A percentile compares a stretch with the other conserved stretches of the same genome.
These are phyloP conservation scores for Addax nasomaculatus DNA, from an alignment of 2,113 vertebrate genomes.

Conservation along the genomic window DNA sequence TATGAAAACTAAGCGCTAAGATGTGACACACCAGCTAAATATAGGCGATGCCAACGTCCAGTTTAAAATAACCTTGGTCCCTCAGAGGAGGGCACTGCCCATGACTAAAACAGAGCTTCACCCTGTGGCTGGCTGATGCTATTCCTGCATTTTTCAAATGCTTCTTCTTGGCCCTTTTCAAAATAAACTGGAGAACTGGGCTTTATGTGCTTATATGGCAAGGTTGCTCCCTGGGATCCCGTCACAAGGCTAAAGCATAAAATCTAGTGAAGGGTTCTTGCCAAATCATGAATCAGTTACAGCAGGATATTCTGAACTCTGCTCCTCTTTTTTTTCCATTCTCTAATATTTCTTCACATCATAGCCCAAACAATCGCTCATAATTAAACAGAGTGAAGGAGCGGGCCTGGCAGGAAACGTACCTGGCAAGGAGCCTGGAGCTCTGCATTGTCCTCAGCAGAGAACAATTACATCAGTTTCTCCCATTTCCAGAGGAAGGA, in stretches of 20 bases:
- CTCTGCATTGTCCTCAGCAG: slow-evolving; percentile 78
- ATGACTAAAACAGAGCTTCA: slow-evolving; percentile 62
- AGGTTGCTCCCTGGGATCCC: slow-evolving; percentile 78
- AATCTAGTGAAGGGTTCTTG: slow-evolving; percentile 79
- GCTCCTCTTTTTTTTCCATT: slow-evolving; percentile 86
- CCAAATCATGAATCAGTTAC: slow-evolving; percentile 87
- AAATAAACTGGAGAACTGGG: slow-evolving; percentile 79
- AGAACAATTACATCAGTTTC: slow-evolving; percentile 83
- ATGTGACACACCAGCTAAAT: slow-evolving; percentile 63
- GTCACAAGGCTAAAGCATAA: slow-evolving; percentile 80
- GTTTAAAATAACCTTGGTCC: slow-evolving; percentile 68
- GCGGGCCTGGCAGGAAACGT: slow-evolving; percentile 82
- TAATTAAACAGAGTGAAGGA: slow-evolving; percentile 83
- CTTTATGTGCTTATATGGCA: slow-evolving; percentile 87
- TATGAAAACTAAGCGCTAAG: slow-evolving; percentile 63
- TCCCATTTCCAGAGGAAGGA: slow-evolving; percentile 74
- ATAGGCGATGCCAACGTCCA: slow-evolving; percentile 62
- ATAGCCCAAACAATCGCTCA: slow-evolving; percentile 85
- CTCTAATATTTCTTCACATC: slow-evolving; percentile 85
- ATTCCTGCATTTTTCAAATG: slow-evolving; percentile 82
- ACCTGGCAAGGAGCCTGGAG: slow-evolving; percentile 70
- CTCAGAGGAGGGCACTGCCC: slow-evolving; percentile 54
- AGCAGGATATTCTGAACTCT: slow-evolving; percentile 78
- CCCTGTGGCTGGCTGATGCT: slow-evolving; percentile 70
- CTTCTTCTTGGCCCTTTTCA: slow-evolving; percentile 79